Percentiles rank a stretch among this genome's conserved stretches.
phyloP scores from a whole-genome alignment of 2,113 vertebrate genomes.

The Antigone vipio region DNA sequence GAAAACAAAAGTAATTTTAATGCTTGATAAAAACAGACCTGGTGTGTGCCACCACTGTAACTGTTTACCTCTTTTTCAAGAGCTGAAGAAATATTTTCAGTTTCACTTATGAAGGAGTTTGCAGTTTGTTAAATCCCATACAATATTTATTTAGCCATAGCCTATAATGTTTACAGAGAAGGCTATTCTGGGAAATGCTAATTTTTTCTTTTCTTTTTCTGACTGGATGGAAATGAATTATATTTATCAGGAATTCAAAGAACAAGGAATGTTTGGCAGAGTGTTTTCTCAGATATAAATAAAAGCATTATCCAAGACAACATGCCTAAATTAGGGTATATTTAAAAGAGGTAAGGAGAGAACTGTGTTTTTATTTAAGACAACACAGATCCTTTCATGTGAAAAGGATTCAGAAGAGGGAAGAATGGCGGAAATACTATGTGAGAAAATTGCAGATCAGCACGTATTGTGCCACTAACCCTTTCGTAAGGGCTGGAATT shows the following conservation, averaged over 20 bases:
- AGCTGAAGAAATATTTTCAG: conserved; percentile 11
- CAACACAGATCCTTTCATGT: neutral
- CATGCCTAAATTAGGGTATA: conserved; percentile 54
- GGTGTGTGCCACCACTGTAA: neutral
- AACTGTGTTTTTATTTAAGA: neutral
- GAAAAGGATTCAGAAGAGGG: neutral
- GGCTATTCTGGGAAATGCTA: conserved; percentile 33
- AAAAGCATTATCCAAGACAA: conserved; percentile 5
- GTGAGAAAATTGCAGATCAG: neutral
- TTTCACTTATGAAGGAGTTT: neutral
- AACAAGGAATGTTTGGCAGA: conserved; percentile 30
- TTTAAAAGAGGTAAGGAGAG: neutral
- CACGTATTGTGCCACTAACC: neutral
- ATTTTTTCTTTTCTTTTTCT: neutral
- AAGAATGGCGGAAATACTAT: neutral
- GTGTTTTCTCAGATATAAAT: conserved; percentile 46
- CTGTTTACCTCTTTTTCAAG: neutral
- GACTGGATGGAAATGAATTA: conserved; percentile 24
- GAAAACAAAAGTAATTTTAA: neutral
- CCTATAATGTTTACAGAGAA: conserved; percentile 30
- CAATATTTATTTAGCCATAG: conserved; percentile 36
- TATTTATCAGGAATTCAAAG: conserved; percentile 49
- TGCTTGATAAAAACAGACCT: neutral
- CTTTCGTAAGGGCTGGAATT: neutral
- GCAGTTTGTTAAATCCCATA: neutral